Evolutionary conservation across 2,888 invertebrate species (phyloP).

Genomic region (Rhagonycha lutea): DNA sequence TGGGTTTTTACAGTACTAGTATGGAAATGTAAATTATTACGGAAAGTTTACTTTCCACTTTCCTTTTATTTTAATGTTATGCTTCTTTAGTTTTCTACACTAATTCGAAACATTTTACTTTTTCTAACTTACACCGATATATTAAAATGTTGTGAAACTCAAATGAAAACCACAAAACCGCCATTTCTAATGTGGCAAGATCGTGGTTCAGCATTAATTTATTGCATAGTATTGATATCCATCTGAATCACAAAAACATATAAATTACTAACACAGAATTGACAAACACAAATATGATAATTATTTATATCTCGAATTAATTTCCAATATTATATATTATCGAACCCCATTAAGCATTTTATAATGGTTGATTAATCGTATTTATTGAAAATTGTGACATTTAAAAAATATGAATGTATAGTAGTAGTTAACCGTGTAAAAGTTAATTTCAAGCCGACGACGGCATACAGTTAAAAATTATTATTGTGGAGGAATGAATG

Average conservation of each 20-base stretch:
- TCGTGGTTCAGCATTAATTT: background rate
- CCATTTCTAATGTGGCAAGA: background rate
- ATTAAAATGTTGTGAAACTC: background rate
- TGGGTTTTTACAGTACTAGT: no score
- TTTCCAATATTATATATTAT: no score
- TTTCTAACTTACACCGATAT: no score
- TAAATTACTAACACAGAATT: background rate
- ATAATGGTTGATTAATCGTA: background rate
- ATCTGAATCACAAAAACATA: background rate
- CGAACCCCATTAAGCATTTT: background rate
- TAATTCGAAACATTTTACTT: no score
- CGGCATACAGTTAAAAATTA: background rate
- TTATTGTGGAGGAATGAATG: conserved; percentile 13
- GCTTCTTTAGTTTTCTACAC: no score
- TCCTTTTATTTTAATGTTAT: no score
- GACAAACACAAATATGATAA: background rate
- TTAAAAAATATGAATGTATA: background rate
- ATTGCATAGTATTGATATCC: background rate
- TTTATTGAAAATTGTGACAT: background rate
- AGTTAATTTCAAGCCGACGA: background rate
- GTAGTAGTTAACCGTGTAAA: background rate
- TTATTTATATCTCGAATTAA: background rate
- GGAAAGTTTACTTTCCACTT: no score
- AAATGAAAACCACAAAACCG: background rate
- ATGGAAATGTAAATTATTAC: no score